These are phyloP conservation scores for Percopsis omiscomaycus DNA, from an alignment of 2,797 vertebrate species.

Conservation along the genomic window DNA sequence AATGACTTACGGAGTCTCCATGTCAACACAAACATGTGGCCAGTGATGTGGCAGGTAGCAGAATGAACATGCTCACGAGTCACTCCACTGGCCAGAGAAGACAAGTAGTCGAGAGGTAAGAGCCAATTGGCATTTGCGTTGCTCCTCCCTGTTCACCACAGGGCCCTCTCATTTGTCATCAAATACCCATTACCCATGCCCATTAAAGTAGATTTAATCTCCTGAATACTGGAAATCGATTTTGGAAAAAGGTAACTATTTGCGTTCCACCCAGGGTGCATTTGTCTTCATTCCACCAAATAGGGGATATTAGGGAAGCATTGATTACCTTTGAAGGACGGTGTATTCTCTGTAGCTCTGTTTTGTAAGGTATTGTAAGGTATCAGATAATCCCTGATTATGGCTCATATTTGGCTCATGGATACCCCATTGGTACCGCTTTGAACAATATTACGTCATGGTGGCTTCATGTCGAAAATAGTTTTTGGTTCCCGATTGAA, in stretches of 20 bases:
- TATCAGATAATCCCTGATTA: constrained; percentile 33
- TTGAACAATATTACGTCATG: background rate
- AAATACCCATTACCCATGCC: constrained; percentile 1
- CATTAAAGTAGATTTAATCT: constrained; percentile 12
- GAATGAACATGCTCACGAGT: constrained; percentile 40
- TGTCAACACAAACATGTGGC: constrained; percentile 15
- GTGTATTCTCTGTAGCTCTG: constrained; percentile 25
- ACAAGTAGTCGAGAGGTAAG: constrained; percentile 67
- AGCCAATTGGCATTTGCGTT: constrained; percentile 55
- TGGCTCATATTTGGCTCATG: constrained; percentile 52
- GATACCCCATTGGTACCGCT: constrained; percentile 46
- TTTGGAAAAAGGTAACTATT: constrained; percentile 3
- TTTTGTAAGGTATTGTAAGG: constrained; percentile 25
- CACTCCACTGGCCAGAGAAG: constrained; percentile 56
- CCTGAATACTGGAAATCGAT: constrained; percentile 2
- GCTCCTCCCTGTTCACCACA: constrained; percentile 43
- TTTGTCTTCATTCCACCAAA: constrained; percentile 28
- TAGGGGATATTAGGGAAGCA: constrained; percentile 13
- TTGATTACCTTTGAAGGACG: background rate
- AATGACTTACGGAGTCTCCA: constrained; percentile 21
- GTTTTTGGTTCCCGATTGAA: background rate
- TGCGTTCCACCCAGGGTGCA: constrained; percentile 19
- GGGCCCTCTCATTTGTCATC: constrained; percentile 7
- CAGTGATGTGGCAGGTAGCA: constrained; percentile 27
- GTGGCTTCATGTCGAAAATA: background rate